phyloP scores from a whole-genome alignment of 92 coral and sea anemone genomes.

The Porites evermanni region DNA sequence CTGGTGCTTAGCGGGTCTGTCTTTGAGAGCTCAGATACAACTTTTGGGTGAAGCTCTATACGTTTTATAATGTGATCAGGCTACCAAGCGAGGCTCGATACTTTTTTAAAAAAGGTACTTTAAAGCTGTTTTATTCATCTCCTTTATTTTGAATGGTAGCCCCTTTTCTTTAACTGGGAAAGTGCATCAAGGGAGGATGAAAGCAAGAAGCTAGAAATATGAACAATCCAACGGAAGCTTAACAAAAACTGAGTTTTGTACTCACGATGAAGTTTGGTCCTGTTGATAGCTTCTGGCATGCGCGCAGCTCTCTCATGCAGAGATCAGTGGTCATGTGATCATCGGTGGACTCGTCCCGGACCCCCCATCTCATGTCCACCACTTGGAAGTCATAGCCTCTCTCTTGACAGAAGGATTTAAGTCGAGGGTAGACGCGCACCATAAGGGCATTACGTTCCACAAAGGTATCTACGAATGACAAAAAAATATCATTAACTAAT shows the following conservation, averaged over 20 bases:
- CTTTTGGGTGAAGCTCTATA: no score
- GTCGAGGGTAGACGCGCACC: slow-evolving; percentile 82
- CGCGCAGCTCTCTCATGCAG: slow-evolving; percentile 86
- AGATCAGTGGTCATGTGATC: slow-evolving; percentile 92
- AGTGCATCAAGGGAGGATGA: background rate
- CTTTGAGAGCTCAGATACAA: no score
- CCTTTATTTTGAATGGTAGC: no score
- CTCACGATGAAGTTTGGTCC: slow-evolving; percentile 92
- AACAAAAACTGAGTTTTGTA: background rate
- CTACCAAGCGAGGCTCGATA: no score
- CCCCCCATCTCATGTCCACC: slow-evolving; percentile 98
- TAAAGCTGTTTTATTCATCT: no score
- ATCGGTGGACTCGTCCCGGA: slow-evolving; percentile 92
- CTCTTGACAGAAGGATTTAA: slow-evolving; percentile 86
- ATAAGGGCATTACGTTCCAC: slow-evolving; percentile 86
- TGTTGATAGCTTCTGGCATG: slow-evolving; percentile 88
- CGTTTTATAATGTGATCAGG: no score
- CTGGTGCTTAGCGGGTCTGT: no score
- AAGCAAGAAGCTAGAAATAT: background rate
- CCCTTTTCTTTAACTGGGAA: background rate
- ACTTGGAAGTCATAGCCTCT: slow-evolving; percentile 90
- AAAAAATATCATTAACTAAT: background rate
- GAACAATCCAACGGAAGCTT: no score
- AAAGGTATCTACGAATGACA: slow-evolving; percentile 51
- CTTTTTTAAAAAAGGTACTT: no score